phyloP scores from a whole-genome alignment of 2,888 invertebrate genomes.

The Acleris literana region DNA sequence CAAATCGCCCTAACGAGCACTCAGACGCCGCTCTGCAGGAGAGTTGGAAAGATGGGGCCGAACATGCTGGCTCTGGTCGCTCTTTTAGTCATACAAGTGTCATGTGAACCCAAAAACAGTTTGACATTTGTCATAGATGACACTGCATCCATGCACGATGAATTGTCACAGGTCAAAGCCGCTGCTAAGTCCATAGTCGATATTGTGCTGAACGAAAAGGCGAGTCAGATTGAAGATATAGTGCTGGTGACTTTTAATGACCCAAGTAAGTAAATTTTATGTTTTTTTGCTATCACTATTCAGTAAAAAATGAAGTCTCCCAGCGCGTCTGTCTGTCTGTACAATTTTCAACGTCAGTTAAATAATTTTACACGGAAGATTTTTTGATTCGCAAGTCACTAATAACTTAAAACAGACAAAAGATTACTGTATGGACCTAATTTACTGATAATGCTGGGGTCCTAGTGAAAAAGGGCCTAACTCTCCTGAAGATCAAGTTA shows the following conservation, averaged over 20 bases:
- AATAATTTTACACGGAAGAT: too few species aligned
- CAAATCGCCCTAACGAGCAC: neutral
- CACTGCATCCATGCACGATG: slow-evolving; percentile 46
- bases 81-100: neutral
- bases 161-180: slow-evolving; percentile 44
- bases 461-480: too few species aligned
- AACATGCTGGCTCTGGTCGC: neutral
- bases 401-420: too few species aligned
- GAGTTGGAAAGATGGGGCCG: neutral
- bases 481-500: too few species aligned
- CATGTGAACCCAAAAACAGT: slow-evolving; percentile 18
- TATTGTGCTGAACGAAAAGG: slow-evolving; percentile 41
- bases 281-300: slow-evolving; percentile 1
- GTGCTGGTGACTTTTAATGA: slow-evolving; percentile 55
- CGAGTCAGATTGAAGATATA: slow-evolving; percentile 47
- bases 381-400: too few species aligned
- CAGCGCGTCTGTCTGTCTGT: too few species aligned
- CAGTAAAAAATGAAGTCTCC: too few species aligned
- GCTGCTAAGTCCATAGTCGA: slow-evolving; percentile 45
- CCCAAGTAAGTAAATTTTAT: slow-evolving; percentile 45
- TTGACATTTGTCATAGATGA: slow-evolving; percentile 51
- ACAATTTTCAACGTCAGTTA: too few species aligned
- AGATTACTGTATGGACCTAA: too few species aligned
- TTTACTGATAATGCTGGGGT: too few species aligned
- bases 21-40: neutral